Evolutionary conservation across 2,797 vertebrate species (phyloP).

Genomic region (Brachyalestes nurse): DNA sequence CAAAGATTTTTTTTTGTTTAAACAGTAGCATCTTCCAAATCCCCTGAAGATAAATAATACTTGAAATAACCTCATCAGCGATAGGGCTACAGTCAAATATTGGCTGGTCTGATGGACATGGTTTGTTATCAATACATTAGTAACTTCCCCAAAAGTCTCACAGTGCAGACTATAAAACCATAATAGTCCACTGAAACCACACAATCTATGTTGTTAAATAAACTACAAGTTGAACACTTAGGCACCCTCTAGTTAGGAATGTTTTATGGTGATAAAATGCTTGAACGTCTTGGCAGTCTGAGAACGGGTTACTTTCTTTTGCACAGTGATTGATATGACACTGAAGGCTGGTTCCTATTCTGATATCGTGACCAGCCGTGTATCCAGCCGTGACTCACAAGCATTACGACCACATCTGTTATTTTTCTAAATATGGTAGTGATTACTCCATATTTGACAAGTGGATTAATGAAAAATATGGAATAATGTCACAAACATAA

Average conservation of each 20-base stretch:
- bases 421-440: not conserved
- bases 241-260: not conserved
- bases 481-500: no score
- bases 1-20: not conserved
- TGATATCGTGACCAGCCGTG: no score
- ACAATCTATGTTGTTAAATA: not conserved
- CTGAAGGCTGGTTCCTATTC: not conserved
- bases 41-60: not conserved
- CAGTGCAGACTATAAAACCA: not conserved
- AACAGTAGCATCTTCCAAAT: not conserved
- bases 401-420: no score
- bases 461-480: no score
- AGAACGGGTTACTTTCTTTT: conserved; percentile 1
- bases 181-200: not conserved
- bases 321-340: not conserved
- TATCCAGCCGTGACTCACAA: not conserved
- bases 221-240: not conserved
- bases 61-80: not conserved
- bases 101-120: not conserved
- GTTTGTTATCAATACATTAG: not conserved
- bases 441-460: no score
- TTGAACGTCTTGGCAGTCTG: not conserved
- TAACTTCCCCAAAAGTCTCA: not conserved
- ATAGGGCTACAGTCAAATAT: not conserved
- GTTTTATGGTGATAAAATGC: not conserved